A percentile compares a stretch with the other conserved stretches of the same genome.
phyloP scores from a whole-genome alignment of 2,113 vertebrate species.

The Sceloporus undulatus region DNA sequence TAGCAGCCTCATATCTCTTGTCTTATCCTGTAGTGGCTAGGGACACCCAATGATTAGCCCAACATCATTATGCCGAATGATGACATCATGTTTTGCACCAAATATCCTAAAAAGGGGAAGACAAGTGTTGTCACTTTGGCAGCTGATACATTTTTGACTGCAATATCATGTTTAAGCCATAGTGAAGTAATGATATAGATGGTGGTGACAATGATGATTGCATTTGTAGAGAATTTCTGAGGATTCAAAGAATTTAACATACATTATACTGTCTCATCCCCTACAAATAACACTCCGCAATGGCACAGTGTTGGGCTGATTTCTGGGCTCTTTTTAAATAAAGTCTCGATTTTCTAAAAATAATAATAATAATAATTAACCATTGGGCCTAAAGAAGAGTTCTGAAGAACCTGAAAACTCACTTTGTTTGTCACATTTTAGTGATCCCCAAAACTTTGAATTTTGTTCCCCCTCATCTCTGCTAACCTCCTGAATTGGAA shows the following conservation, averaged over 20 bases:
- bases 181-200: background rate
- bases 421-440: too few relatives aligned
- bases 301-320: too few relatives aligned
- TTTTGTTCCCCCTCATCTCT: too few relatives aligned
- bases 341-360: too few relatives aligned
- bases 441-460: too few relatives aligned
- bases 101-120: background rate
- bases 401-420: too few relatives aligned
- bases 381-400: too few relatives aligned
- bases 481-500: background rate
- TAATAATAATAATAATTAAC: too few relatives aligned
- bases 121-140: background rate
- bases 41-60: background rate
- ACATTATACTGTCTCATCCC: background rate
- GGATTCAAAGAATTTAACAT: background rate
- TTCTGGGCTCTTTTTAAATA: too few relatives aligned
- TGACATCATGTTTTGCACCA: background rate
- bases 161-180: background rate
- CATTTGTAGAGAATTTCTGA: background rate
- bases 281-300: background rate
- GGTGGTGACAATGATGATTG: background rate
- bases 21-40: background rate
- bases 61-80: slow-evolving; percentile 1
- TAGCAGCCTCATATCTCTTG: background rate
- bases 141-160: background rate